Conservation (phyloP, 2,888 invertebrate genomes). For the Calameuta pallipes region DNA sequence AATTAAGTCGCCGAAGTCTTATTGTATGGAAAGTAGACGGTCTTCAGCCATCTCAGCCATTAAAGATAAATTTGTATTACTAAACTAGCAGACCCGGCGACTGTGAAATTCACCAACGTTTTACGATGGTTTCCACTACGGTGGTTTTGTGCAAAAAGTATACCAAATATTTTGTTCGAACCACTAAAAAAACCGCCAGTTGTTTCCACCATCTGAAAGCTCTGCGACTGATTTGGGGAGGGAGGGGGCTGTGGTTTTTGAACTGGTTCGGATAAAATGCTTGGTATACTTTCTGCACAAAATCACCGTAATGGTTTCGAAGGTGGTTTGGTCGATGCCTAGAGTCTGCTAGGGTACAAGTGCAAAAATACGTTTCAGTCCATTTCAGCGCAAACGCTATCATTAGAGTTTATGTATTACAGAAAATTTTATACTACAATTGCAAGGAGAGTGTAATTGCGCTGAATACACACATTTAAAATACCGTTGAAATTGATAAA, state of each 20-base stretch:
- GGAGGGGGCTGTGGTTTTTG: no score
- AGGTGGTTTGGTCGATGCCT: no score
- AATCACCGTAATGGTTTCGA: no score
- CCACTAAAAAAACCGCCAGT: no score
- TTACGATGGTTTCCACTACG: no score
- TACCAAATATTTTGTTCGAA: no score
- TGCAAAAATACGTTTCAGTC: slow-evolving; percentile 31
- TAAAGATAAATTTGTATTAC: slow-evolving; percentile 22
- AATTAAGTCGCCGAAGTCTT: neutral
- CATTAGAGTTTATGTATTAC: neutral
- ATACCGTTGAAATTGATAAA: neutral
- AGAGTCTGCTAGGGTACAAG: neutral
- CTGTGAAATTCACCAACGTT: no score
- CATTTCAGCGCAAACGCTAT: slow-evolving; percentile 10
- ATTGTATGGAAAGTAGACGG: neutral
- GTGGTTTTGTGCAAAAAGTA: no score
- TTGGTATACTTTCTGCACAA: no score
- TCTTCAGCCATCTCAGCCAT: neutral
- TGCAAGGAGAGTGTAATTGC: neutral
- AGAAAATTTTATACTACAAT: neutral
- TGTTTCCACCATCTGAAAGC: no score
- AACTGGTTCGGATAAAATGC: no score
- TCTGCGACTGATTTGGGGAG: no score
- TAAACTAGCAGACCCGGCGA: neutral
- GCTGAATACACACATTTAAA: neutral